These are phyloP conservation scores for Larimichthys crocea DNA, from an alignment of 2,113 vertebrate species.

Conservation along the genomic window DNA sequence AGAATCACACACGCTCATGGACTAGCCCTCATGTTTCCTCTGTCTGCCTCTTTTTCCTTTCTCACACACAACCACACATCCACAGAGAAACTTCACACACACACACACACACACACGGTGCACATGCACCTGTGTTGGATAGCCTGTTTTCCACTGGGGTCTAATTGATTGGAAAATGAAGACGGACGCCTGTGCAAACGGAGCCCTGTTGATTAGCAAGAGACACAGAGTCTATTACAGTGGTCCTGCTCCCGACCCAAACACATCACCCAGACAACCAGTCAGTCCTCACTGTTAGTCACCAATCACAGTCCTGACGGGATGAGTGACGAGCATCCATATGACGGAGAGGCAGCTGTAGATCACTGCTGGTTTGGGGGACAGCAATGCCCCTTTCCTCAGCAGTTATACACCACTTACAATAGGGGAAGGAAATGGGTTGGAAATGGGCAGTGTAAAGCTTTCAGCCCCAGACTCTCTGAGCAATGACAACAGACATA, in stretches of 20 bases:
- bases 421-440: slow-evolving; percentile 60
- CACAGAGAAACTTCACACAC: slow-evolving; percentile 16
- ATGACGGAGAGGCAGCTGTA: slow-evolving; percentile 14
- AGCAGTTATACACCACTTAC: slow-evolving; percentile 32
- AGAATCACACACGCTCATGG: slow-evolving; percentile 39
- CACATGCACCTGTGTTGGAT: slow-evolving; percentile 37
- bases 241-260: slow-evolving; percentile 23
- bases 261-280: slow-evolving; percentile 52
- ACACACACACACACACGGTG: slow-evolving; percentile 9
- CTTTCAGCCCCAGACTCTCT: slow-evolving; percentile 55
- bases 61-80: background rate
- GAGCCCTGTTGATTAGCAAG: slow-evolving; percentile 45
- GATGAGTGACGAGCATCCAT: slow-evolving; percentile 26
- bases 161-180: slow-evolving; percentile 66
- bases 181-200: slow-evolving; percentile 33
- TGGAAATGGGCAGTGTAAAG: slow-evolving; percentile 61
- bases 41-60: slow-evolving; percentile 33
- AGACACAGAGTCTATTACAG: slow-evolving; percentile 45
- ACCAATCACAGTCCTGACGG: slow-evolving; percentile 41
- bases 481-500: slow-evolving; percentile 71
- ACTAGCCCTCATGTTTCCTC: slow-evolving; percentile 27
- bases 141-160: slow-evolving; percentile 40
- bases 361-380: slow-evolving; percentile 35
- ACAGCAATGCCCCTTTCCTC: slow-evolving; percentile 25
- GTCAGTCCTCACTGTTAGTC: slow-evolving; percentile 25